These are phyloP conservation scores for Melanotaenia maccullochi DNA, from an alignment of 2,797 vertebrate genomes.

Conservation along the genomic window DNA sequence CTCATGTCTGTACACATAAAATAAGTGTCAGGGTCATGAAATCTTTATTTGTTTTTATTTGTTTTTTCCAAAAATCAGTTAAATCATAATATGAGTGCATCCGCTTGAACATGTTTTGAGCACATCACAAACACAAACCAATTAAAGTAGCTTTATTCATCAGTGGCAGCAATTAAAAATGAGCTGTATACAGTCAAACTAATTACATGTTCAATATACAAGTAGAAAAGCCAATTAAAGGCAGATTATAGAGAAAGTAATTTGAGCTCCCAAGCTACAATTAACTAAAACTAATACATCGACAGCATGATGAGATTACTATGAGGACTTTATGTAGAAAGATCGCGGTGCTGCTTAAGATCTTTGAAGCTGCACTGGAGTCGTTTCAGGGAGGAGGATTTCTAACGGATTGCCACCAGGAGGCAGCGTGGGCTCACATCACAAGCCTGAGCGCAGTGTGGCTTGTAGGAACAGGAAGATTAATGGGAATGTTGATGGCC, in stretches of 20 bases:
- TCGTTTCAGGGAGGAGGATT: conserved; percentile 10
- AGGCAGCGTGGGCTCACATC: conserved; percentile 37
- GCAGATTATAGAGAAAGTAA: conserved; percentile 63
- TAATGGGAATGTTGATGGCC: conserved; percentile 48
- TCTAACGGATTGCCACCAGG: conserved; percentile 41
- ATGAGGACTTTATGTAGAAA: conserved; percentile 31
- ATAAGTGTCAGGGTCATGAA: not conserved
- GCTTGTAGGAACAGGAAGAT: conserved; percentile 16
- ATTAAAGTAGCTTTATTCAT: conserved; percentile 65
- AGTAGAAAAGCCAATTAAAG: conserved; percentile 70
- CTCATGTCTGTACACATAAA: not conserved
- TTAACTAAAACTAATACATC: conserved; percentile 57
- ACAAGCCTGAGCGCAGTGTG: conserved; percentile 11
- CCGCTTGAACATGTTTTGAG: conserved; percentile 27
- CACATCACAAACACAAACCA: conserved; percentile 55
- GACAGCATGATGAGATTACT: conserved; percentile 46
- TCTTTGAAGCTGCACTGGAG: conserved; percentile 10
- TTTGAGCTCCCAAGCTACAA: conserved; percentile 55
- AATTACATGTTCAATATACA: conserved; percentile 71
- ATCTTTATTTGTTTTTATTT: conserved; percentile 21
- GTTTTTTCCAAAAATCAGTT: conserved; percentile 7
- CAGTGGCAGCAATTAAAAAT: conserved; percentile 60
- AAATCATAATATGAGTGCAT: conserved; percentile 14
- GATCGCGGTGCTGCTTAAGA: conserved; percentile 37
- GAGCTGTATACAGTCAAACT: conserved; percentile 62